phyloP scores from a whole-genome alignment of 1,140 invertebrate genomes.

The Danaus plexippus region DNA sequence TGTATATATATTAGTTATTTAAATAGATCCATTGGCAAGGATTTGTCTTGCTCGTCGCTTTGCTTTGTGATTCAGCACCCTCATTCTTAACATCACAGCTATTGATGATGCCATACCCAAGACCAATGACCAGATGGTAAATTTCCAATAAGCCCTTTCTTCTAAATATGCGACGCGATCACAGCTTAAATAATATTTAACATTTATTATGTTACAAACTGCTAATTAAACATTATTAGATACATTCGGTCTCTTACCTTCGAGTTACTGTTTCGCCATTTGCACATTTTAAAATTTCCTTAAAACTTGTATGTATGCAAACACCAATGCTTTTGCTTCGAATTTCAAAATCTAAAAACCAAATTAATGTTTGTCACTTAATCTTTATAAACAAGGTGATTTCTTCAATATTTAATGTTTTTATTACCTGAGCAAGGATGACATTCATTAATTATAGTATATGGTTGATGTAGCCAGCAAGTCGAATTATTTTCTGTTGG shows the following conservation, averaged over 20 bases:
- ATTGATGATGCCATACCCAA: slow-evolving; percentile 75
- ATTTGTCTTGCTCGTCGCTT: slow-evolving; percentile 56
- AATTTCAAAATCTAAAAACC: slow-evolving; percentile 59
- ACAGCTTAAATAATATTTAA: slow-evolving; percentile 43
- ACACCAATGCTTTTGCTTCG: slow-evolving; percentile 64
- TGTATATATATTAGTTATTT: slow-evolving; percentile 14
- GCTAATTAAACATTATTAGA: slow-evolving; percentile 7
- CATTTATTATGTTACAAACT: slow-evolving; percentile 1
- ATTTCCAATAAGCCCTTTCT: slow-evolving; percentile 86
- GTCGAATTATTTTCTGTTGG: slow-evolving; percentile 83
- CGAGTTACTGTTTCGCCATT: slow-evolving; percentile 65
- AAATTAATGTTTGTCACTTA: not conserved
- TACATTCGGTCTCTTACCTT: slow-evolving; percentile 33
- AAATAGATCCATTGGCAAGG: slow-evolving; percentile 64
- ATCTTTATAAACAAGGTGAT: too few species aligned
- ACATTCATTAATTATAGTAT: slow-evolving; percentile 80
- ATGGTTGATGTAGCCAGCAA: slow-evolving; percentile 80
- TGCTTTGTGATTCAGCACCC: slow-evolving; percentile 60
- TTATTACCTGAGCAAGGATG: slow-evolving; percentile 81
- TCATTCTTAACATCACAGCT: slow-evolving; percentile 60
- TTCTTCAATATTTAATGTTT: too few species aligned
- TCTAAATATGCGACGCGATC: slow-evolving; percentile 76
- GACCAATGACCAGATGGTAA: slow-evolving; percentile 82
- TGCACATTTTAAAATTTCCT: slow-evolving; percentile 62
- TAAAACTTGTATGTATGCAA: slow-evolving; percentile 62